A percentile compares a stretch with the other conserved stretches of the same genome.
phyloP scores from a whole-genome alignment of 1,140 invertebrate genomes.

The Papilio xuthus region DNA sequence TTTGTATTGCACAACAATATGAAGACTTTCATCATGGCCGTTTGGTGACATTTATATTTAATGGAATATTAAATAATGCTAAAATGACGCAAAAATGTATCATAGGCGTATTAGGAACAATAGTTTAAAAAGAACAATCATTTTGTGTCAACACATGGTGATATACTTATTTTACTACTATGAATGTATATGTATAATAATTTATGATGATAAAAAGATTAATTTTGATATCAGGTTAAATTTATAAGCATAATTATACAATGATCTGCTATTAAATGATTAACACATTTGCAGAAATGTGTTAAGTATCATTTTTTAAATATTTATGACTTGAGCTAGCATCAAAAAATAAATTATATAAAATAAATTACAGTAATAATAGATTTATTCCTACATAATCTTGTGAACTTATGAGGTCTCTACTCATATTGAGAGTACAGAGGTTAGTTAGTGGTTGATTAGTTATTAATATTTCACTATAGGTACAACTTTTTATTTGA shows the following conservation, averaged over 20 bases:
- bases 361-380: too few relatives aligned
- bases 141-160: background rate
- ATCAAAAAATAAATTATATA: too few relatives aligned
- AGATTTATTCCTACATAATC: too few relatives aligned
- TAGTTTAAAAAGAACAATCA: background rate
- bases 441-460: too few relatives aligned
- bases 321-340: too few relatives aligned
- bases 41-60: conserved; percentile 20
- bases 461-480: too few relatives aligned
- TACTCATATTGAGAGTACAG: too few relatives aligned
- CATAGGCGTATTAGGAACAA: background rate
- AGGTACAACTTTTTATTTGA: too few relatives aligned
- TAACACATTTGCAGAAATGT: background rate
- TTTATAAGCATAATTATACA: background rate
- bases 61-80: background rate
- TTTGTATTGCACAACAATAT: conserved; percentile 63
- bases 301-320: too few relatives aligned
- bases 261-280: background rate
- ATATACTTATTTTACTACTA: background rate
- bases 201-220: background rate
- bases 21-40: conserved; percentile 56
- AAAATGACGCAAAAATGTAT: background rate
- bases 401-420: too few relatives aligned
- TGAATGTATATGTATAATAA: background rate
- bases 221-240: background rate